A percentile compares a stretch with the other conserved stretches of the same genome.
Conservation (phyloP, 2,113 vertebrate genomes). For the Carassius carassius region DNA sequence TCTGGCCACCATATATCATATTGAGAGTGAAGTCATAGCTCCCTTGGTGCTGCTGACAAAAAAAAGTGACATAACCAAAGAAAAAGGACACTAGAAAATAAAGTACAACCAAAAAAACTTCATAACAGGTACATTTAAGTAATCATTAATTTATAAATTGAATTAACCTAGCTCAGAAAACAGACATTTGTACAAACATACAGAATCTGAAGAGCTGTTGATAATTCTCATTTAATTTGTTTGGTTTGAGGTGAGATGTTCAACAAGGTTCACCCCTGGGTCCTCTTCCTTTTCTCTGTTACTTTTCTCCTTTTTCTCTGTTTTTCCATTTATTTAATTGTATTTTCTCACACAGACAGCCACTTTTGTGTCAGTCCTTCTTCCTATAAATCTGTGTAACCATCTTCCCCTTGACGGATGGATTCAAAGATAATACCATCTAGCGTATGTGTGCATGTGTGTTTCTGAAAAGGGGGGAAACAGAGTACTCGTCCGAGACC, state of each 20-base stretch:
- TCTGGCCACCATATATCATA: not conserved
- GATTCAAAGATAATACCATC: conserved; percentile 38
- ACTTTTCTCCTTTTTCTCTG: not conserved
- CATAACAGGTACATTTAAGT: too few relatives aligned
- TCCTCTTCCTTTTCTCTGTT: not conserved
- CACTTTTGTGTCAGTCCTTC: not conserved
- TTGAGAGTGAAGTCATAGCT: too few relatives aligned
- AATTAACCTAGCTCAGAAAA: too few relatives aligned
- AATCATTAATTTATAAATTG: too few relatives aligned
- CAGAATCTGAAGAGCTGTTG: not conserved
- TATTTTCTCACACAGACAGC: not conserved
- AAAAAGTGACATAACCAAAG: too few relatives aligned
- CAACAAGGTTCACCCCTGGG: not conserved
- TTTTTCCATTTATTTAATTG: not conserved
- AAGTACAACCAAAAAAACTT: too few relatives aligned
- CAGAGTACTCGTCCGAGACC: conserved; percentile 32
- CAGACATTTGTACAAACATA: not conserved
- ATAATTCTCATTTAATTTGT: not conserved
- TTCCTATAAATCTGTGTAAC: conserved; percentile 16
- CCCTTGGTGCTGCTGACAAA: too few relatives aligned
- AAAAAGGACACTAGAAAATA: too few relatives aligned
- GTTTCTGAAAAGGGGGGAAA: conserved; percentile 32
- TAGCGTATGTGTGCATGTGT: conserved; percentile 45
- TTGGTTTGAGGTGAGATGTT: not conserved
- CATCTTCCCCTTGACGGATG: conserved; percentile 17